Evolutionary conservation across 2,888 invertebrate genomes (phyloP), one percentile per base, ranked within the genome.

Genomic region (Hydrotaea cyrtoneurina): DNA sequence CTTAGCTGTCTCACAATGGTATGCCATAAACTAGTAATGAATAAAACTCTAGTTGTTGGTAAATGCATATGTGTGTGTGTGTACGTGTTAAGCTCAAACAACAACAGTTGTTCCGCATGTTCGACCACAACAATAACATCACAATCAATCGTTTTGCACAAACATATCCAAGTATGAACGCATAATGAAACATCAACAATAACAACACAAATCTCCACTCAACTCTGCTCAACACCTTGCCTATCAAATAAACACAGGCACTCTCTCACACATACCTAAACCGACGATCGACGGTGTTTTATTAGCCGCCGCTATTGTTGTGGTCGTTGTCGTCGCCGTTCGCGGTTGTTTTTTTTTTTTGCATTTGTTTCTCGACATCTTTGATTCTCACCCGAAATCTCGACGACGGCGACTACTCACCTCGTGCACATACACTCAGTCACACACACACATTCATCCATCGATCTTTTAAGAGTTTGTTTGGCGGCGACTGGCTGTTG

Each of bases 1-100:
- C n/a, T n/a, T n/a, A n/a, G n/a, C n/a, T n/a, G n/a, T n/a, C 83
- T 80, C 76, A 59, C 86, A 83, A 72, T 74, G n/a, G 59, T 59
- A 78, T 69, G 26, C 57, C 69, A 15, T 26, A 55, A 39, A 13
- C 64, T 23, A 79, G 31, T 53, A 50, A 64, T 66, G 13, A 55
- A 62, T 39, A 53, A 36, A 31, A 75, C 71, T 53, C 31, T 1
- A 31, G 7, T 7, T 31, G 31, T 31, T n/a, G 21, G 64, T 46
- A 74, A 21, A 77, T 26, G 13, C 23, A 23, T 73, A 23, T 72
- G 78, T 23, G 23, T 78, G 72, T 69, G 69, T 43, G 1, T 39
- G 39, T 55, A 53, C 17, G 21, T 71, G 50, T 11, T 31, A 62
- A 36, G 36, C 15, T 26, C 15, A 11, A 10, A 36, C n/a, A 62